Percentiles rank a stretch among this genome's conserved stretches.
phyloP scores from a whole-genome alignment of 2,888 invertebrate genomes.

The Carterocephalus palaemon region DNA sequence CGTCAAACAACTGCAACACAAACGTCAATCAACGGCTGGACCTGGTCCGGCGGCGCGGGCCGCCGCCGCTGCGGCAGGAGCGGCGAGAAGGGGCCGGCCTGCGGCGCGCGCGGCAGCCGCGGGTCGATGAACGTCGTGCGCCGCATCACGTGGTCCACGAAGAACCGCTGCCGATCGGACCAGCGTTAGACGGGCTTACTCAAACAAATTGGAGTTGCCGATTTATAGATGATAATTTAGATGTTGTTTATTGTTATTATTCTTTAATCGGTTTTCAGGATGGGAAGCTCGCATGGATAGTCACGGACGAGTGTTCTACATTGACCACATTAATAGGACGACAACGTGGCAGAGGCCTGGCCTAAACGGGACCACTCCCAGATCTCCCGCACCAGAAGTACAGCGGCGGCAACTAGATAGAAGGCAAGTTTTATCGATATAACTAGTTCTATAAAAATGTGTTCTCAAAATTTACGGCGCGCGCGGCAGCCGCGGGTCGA shows the following conservation, averaged over 20 bases:
- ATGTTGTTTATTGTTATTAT: too few species aligned
- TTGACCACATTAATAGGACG: conserved; percentile 96
- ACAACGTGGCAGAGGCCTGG: conserved; percentile 97
- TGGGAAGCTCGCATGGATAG: conserved; percentile 99
- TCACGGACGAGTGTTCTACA: conserved; percentile 97
- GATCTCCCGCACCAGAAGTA: conserved; percentile 80
- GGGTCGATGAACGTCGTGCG: conserved; percentile 99
- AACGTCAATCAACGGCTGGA: conserved; percentile 25
- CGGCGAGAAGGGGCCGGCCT: conserved; percentile 72
- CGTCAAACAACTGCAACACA: conserved; percentile 27
- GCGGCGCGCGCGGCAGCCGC: conserved; percentile 91
- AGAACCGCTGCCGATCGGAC: conserved; percentile 84
- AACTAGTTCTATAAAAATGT: too few species aligned
- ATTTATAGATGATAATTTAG: too few species aligned
- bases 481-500: conserved; percentile 97
- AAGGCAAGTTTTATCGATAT: too few species aligned
- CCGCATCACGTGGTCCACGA: conserved; percentile 96
- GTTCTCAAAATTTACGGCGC: too few species aligned
- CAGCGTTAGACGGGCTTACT: neutral
- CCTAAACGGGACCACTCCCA: conserved; percentile 65
- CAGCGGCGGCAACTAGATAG: conserved; percentile 84
- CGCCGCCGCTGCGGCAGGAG: conserved; percentile 66
- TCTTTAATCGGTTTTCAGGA: conserved; percentile 80
- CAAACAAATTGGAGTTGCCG: too few species aligned
- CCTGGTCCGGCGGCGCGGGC: conserved; percentile 53